These are phyloP conservation scores for Micrastur ruficollis DNA, from an alignment of 2,797 vertebrate genomes.

Conservation along the genomic window DNA sequence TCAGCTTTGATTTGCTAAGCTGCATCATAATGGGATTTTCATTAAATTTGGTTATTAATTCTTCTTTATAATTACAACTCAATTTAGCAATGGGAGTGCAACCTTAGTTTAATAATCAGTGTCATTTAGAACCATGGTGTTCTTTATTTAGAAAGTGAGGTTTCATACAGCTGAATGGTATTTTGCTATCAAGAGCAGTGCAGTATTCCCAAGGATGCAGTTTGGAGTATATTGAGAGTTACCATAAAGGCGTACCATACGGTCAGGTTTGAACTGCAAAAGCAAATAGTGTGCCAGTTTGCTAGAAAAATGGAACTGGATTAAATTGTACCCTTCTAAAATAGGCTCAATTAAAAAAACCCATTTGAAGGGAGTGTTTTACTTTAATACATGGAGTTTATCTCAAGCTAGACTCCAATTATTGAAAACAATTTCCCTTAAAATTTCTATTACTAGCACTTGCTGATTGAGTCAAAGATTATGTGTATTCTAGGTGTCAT, in stretches of 20 bases:
- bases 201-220: constrained; percentile 2
- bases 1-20: constrained; percentile 23
- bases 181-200: constrained; percentile 4
- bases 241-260: not conserved
- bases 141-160: constrained; percentile 22
- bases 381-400: not conserved
- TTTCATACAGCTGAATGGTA: not conserved
- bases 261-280: not conserved
- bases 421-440: not conserved
- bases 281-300: not conserved
- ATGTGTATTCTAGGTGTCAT: not conserved
- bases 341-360: not conserved
- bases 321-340: not conserved
- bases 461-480: not conserved
- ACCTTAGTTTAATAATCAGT: constrained; percentile 14
- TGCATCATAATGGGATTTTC: constrained; percentile 31
- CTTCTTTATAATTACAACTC: constrained; percentile 39
- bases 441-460: not conserved
- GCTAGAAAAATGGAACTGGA: not conserved
- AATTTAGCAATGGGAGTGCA: not conserved
- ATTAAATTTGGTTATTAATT: constrained; percentile 53
- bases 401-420: not conserved
- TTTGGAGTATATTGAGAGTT: constrained; percentile 1
- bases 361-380: not conserved
- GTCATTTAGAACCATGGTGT: not conserved